Percentiles rank a stretch among this genome's conserved stretches.
phyloP scores from a whole-genome alignment of 1,140 invertebrate species.

The Sycobia sp. region DNA sequence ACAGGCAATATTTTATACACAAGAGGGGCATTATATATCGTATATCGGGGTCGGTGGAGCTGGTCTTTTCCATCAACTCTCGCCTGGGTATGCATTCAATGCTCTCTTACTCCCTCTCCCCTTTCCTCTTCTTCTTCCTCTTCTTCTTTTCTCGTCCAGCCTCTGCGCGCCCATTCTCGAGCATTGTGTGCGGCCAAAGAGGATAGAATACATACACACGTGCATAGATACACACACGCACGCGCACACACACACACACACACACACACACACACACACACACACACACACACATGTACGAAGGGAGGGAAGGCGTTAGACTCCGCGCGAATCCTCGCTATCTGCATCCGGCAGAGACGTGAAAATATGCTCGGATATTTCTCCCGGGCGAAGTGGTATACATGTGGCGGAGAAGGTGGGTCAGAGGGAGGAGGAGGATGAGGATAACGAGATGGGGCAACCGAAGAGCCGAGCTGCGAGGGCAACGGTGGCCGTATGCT shows the following conservation, averaged over 20 bases:
- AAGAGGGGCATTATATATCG: conserved; percentile 49
- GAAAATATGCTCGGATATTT: conserved; percentile 61
- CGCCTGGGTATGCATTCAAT: conserved; percentile 46
- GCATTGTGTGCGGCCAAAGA: too few relatives aligned
- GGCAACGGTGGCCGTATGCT: too few relatives aligned
- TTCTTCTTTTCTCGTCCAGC: too few relatives aligned
- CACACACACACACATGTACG: conserved; percentile 39
- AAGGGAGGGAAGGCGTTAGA: conserved; percentile 1
- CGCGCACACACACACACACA: too few relatives aligned
- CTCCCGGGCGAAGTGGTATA: conserved; percentile 56
- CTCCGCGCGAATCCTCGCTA: conserved; percentile 45
- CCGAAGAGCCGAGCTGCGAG: too few relatives aligned
- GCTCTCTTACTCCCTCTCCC: neutral
- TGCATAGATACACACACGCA: neutral
- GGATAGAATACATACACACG: too few relatives aligned
- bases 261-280: too few relatives aligned
- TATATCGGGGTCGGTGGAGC: conserved; percentile 51
- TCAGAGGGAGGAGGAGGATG: too few relatives aligned
- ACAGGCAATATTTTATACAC: conserved; percentile 53
- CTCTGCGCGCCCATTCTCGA: too few relatives aligned
- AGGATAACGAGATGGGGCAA: too few relatives aligned
- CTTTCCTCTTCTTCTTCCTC: neutral
- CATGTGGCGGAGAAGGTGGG: conserved; percentile 41
- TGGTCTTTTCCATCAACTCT: conserved; percentile 56
- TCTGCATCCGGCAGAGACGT: conserved; percentile 61